Conservation (phyloP, 2,113 vertebrate species). For the Brienomyrus brachyistius region DNA sequence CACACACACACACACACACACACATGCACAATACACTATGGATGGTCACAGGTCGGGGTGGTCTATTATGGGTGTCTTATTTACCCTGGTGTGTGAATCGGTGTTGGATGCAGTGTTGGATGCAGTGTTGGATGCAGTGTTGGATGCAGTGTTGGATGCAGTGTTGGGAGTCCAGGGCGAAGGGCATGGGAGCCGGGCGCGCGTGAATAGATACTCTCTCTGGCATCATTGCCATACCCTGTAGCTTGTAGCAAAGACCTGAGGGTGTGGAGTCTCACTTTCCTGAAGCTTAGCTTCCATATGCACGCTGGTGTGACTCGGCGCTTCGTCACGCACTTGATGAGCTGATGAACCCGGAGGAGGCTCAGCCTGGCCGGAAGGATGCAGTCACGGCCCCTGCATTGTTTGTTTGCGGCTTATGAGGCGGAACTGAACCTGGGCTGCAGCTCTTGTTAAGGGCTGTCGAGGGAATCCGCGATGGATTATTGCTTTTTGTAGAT, state of each 20-base stretch:
- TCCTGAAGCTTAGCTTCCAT: background rate
- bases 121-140: too few species aligned
- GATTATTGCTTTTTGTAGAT: background rate
- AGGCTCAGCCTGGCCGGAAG: background rate
- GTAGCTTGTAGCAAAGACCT: background rate
- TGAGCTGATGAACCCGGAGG: background rate
- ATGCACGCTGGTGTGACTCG: background rate
- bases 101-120: constrained; percentile 5
- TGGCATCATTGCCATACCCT: background rate
- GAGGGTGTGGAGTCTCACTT: background rate
- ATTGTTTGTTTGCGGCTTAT: background rate
- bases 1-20: background rate
- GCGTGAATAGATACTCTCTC: background rate
- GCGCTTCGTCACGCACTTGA: background rate
- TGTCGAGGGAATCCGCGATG: background rate
- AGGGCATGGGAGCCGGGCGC: background rate
- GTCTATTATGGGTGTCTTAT: constrained; percentile 40
- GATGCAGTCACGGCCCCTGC: background rate
- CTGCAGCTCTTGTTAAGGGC: background rate
- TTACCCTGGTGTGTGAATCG: constrained; percentile 22
- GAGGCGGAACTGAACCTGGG: background rate
- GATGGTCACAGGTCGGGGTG: constrained; percentile 4
- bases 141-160: constrained; percentile 21
- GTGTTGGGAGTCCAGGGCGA: constrained; percentile 25
- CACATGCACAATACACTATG: background rate